Evolutionary conservation across 1,140 invertebrate genomes (phyloP).

Genomic region (Epicauta chinensis): DNA sequence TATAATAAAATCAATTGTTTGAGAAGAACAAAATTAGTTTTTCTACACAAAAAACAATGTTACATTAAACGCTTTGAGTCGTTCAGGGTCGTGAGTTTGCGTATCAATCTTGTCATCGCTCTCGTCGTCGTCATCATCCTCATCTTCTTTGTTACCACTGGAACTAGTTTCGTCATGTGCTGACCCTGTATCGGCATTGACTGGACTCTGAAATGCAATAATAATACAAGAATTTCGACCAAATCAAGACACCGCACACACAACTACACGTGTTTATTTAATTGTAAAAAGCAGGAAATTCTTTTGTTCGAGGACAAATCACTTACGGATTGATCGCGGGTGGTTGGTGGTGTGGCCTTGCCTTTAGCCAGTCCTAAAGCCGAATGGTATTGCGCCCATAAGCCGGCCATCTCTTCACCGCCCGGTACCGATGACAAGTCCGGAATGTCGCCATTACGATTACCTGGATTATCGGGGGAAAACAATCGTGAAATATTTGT

Average conservation of each 20-base stretch:
- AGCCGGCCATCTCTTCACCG: slow-evolving; percentile 62
- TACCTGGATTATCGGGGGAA: slow-evolving; percentile 6
- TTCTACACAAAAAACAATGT: too few species aligned
- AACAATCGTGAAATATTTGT: too few species aligned
- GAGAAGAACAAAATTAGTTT: slow-evolving; percentile 38
- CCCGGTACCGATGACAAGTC: slow-evolving; percentile 46
- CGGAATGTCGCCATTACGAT: slow-evolving; percentile 44
- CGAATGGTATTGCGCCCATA: slow-evolving; percentile 71
- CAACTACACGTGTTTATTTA: too few species aligned
- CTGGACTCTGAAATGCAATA: slow-evolving; percentile 52
- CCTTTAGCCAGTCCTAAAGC: slow-evolving; percentile 56
- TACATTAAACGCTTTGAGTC: slow-evolving; percentile 96
- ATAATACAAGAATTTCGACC: too few species aligned
- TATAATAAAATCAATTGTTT: slow-evolving; percentile 46
- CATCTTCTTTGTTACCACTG: slow-evolving; percentile 85
- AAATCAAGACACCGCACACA: too few species aligned
- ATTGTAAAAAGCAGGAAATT: too few species aligned
- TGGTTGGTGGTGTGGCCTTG: slow-evolving; percentile 56
- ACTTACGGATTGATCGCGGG: slow-evolving; percentile 56
- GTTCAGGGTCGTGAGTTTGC: slow-evolving; percentile 86
- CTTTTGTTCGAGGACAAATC: background rate
- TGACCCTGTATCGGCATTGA: slow-evolving; percentile 60
- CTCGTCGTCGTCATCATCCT: slow-evolving; percentile 88
- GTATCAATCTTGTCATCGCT: slow-evolving; percentile 83
- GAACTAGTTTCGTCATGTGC: slow-evolving; percentile 86